A percentile compares a stretch with the other conserved stretches of the same genome.
These are phyloP conservation scores for Anastrepha ludens DNA, from an alignment of 1,140 invertebrate species.

Conservation along the genomic window DNA sequence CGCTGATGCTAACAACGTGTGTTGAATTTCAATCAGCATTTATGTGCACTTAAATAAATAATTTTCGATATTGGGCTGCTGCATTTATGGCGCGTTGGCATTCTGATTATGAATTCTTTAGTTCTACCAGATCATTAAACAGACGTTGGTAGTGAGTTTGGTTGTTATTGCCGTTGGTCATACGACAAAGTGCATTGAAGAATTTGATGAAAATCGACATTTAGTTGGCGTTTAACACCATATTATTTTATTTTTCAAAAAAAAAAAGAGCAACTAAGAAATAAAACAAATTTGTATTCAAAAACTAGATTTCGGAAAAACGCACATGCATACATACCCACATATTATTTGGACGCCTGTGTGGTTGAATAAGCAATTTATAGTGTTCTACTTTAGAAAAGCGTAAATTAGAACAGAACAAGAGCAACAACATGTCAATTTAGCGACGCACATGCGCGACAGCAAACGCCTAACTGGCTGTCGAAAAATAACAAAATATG, in stretches of 20 bases:
- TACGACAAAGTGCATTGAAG: not conserved
- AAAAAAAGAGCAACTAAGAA: not conserved
- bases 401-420: slow-evolving; percentile 17
- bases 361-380: not conserved
- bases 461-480: not conserved
- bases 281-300: not conserved
- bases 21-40: slow-evolving; percentile 5
- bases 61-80: not conserved
- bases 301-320: not conserved
- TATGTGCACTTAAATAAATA: slow-evolving; percentile 13
- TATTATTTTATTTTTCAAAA: not conserved
- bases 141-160: not conserved
- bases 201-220: slow-evolving; percentile 35
- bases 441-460: not conserved
- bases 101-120: not conserved
- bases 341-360: not conserved
- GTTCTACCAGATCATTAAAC: not conserved
- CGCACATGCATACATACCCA: not conserved
- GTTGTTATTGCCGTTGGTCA: not conserved
- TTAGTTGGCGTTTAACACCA: slow-evolving; percentile 1
- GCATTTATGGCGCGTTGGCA: not conserved
- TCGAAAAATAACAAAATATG: not conserved
- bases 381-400: slow-evolving; percentile 30
- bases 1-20: slow-evolving; percentile 7
- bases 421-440: slow-evolving; percentile 28